Evolutionary conservation across 2,113 vertebrate species (phyloP).

Genomic region (Emydura subglobosa): DNA sequence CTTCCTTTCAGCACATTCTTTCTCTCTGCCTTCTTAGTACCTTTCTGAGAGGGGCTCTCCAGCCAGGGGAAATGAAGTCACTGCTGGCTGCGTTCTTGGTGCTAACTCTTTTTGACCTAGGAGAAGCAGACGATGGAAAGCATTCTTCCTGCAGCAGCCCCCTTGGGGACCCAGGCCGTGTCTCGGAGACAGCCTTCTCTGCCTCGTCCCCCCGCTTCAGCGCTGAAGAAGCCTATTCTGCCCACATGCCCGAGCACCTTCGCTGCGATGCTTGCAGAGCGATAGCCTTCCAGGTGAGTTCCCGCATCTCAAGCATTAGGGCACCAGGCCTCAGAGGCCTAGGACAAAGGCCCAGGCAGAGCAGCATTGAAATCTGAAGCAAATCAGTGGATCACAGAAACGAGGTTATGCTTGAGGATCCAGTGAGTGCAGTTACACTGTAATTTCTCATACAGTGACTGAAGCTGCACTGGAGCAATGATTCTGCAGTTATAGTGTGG

Average conservation of each 20-base stretch:
- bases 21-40: not conserved
- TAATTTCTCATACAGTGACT: not conserved
- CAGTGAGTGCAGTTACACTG: not conserved
- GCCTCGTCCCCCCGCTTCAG: conserved; percentile 54
- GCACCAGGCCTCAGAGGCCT: not conserved
- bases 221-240: conserved; percentile 73
- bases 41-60: not conserved
- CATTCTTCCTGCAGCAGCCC: not conserved
- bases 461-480: not conserved
- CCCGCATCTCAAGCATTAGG: not conserved
- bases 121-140: not conserved
- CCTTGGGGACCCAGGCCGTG: accelerated
- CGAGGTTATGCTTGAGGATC: not conserved
- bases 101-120: not conserved
- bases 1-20: not conserved
- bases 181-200: not conserved
- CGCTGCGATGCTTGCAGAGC: conserved; percentile 76
- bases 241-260: conserved; percentile 75
- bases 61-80: not conserved
- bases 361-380: not conserved
- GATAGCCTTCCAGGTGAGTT: conserved; percentile 78
- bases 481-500: not conserved
- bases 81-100: not conserved
- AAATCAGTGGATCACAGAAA: not conserved
- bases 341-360: too few species aligned